phyloP scores from a whole-genome alignment of 1,140 invertebrate species.

The Phocides pigmalion region DNA sequence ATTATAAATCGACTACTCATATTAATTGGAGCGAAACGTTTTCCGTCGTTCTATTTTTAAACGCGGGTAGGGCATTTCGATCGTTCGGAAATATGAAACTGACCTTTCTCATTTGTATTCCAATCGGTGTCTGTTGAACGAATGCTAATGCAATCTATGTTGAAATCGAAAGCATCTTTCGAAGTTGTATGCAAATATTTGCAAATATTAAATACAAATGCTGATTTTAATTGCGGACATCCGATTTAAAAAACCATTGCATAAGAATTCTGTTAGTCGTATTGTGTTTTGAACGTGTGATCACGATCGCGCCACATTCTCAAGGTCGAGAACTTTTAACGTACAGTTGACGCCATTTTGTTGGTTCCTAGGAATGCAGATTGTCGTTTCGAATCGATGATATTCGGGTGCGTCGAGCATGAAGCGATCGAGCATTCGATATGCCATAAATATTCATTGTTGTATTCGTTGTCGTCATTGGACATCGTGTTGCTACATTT shows the following conservation, averaged over 20 bases:
- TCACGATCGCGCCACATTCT: conserved; percentile 41
- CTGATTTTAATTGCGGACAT: conserved; percentile 53
- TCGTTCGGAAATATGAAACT: conserved; percentile 41
- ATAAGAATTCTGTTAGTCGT: conserved; percentile 25
- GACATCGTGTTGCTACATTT: conserved; percentile 12
- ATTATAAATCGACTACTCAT: conserved; percentile 19
- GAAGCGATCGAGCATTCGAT: conserved; percentile 42
- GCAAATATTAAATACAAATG: conserved; percentile 5
- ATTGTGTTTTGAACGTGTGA: conserved; percentile 36
- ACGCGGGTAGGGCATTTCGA: neutral
- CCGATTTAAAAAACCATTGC: conserved; percentile 46
- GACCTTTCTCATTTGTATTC: conserved; percentile 54
- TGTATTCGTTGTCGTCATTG: conserved; percentile 13
- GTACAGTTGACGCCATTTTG: conserved; percentile 37
- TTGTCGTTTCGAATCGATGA: conserved; percentile 41
- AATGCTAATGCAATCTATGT: conserved; percentile 47
- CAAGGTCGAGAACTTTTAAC: conserved; percentile 41
- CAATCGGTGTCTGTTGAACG: conserved; percentile 41
- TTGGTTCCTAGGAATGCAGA: conserved; percentile 40
- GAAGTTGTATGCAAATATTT: conserved; percentile 6
- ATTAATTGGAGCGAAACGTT: conserved; percentile 20
- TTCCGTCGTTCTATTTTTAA: conserved; percentile 1
- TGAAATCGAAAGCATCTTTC: conserved; percentile 56
- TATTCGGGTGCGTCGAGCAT: conserved; percentile 42
- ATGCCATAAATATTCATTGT: conserved; percentile 43